Evolutionary conservation across 2,888 invertebrate genomes (phyloP).

Genomic region (Chalcis sispes): DNA sequence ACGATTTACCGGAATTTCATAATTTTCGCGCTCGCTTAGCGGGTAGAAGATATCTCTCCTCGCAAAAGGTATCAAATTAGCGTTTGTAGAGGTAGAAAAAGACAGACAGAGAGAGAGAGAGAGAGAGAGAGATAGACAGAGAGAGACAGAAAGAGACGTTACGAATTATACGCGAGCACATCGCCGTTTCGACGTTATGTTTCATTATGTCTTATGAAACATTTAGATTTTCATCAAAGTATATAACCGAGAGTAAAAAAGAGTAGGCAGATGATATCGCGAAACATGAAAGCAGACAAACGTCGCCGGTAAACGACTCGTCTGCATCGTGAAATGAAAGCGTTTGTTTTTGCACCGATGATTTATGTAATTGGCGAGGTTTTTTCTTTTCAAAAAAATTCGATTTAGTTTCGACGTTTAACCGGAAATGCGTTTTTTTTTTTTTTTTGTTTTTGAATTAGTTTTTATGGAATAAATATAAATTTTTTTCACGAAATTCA

Average conservation of each 20-base stretch:
- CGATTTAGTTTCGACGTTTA: too few species aligned
- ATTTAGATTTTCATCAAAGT: constrained; percentile 15
- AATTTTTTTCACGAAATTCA: too few species aligned
- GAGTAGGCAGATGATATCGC: too few species aligned
- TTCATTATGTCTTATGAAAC: constrained; percentile 26
- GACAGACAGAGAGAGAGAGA: background rate
- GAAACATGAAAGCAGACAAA: too few species aligned
- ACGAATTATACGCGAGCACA: constrained; percentile 19
- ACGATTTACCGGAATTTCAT: constrained; percentile 29
- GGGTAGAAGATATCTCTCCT: too few species aligned
- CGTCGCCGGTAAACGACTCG: too few species aligned
- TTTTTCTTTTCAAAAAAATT: too few species aligned
- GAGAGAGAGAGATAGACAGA: background rate
- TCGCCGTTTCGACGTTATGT: too few species aligned
- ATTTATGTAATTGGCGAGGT: constrained; percentile 16
- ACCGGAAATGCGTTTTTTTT: too few species aligned
- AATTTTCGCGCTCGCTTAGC: too few species aligned
- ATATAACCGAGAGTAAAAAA: background rate
- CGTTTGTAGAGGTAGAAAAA: background rate
- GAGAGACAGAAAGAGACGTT: background rate
- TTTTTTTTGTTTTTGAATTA: too few species aligned
- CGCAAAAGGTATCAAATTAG: background rate
- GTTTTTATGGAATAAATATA: too few species aligned
- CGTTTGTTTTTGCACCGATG: background rate
- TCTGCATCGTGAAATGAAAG: background rate